Conservation (phyloP, 2,113 vertebrate genomes). For the Cinclus cinclus region DNA sequence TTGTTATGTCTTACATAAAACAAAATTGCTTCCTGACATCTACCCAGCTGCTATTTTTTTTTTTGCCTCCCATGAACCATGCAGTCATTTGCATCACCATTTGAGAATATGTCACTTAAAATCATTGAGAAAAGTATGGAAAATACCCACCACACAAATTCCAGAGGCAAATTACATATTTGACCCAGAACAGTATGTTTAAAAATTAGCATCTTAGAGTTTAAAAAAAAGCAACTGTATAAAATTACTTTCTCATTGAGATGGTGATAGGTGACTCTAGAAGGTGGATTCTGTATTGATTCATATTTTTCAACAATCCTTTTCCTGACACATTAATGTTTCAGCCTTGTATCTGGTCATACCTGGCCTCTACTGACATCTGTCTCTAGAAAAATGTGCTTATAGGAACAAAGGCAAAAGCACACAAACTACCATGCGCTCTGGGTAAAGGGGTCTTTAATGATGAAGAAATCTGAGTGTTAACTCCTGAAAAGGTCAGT, state of each 20-base stretch:
- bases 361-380: neutral
- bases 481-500: neutral
- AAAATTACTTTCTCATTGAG: neutral
- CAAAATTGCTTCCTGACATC: conserved; percentile 57
- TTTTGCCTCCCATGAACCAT: neutral
- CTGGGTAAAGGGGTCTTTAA: neutral
- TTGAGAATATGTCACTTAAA: conserved; percentile 1
- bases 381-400: neutral
- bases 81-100: conserved; percentile 20
- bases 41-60: neutral
- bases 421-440: neutral
- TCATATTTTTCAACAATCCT: neutral
- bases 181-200: neutral
- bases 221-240: neutral
- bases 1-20: conserved; percentile 32
- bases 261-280: neutral
- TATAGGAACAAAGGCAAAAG: neutral
- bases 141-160: conserved; percentile 9
- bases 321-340: neutral
- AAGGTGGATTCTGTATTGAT: neutral
- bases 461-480: neutral
- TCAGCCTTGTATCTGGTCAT: neutral
- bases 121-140: neutral
- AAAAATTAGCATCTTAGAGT: neutral
- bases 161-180: neutral